Percentiles rank a stretch among this genome's conserved stretches.
Evolutionary conservation across 2,888 invertebrate genomes (phyloP).

Genomic region (Drosophila neonasuta): DNA sequence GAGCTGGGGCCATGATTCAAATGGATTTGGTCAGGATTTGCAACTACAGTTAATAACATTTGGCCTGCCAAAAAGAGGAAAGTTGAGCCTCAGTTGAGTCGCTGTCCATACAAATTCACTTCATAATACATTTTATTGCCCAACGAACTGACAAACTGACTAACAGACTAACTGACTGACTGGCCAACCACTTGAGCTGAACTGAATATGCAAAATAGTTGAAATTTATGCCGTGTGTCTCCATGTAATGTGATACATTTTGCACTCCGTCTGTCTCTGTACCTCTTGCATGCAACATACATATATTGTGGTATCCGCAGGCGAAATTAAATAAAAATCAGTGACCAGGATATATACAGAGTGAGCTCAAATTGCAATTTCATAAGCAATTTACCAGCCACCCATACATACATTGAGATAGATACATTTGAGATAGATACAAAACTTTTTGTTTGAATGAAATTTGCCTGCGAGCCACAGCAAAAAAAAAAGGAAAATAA

Average conservation of each 20-base stretch:
- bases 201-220: constrained; percentile 66
- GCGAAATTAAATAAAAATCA: constrained; percentile 75
- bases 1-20: constrained; percentile 48
- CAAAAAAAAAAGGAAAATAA: constrained; percentile 13
- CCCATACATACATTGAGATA: constrained; percentile 21
- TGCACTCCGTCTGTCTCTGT: constrained; percentile 26
- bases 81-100: constrained; percentile 39
- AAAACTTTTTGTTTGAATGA: constrained; percentile 61
- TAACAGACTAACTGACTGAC: constrained; percentile 21
- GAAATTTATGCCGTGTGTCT: constrained; percentile 63
- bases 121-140: constrained; percentile 59
- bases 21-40: constrained; percentile 69
- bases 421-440: constrained; percentile 33
- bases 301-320: constrained; percentile 54
- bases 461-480: constrained; percentile 53
- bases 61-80: constrained; percentile 35
- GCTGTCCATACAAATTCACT: constrained; percentile 54
- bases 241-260: constrained; percentile 71
- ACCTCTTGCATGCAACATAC: constrained; percentile 15
- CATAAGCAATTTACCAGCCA: constrained; percentile 78
- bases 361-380: constrained; percentile 77
- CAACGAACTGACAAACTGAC: constrained; percentile 48
- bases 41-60: constrained; percentile 73
- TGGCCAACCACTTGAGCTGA: constrained; percentile 48
- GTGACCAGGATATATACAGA: constrained; percentile 62